Evolutionary conservation across 2,797 vertebrate genomes (phyloP), one percentile per base, ranked within the genome.

Genomic region (Aplochiton taeniatus): DNA sequence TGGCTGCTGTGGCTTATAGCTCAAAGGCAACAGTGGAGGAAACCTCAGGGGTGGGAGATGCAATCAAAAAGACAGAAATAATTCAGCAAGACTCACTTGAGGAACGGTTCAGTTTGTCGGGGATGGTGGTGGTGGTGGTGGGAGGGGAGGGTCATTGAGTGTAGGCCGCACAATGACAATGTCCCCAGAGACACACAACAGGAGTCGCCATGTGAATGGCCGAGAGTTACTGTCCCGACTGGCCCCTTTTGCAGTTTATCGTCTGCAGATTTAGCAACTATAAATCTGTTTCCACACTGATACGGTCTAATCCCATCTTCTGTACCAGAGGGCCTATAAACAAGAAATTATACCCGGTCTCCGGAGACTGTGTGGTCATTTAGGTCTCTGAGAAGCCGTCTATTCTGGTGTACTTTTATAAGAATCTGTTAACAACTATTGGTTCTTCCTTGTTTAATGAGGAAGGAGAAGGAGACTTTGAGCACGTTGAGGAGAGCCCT

Each of bases 101-200:
- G 88, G 89, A 89, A 87, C 88, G 83, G 88, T 85, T 85, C 85
- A 88, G 87, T 89, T 88, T 89, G 85, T 89, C 86, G 87, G 85
- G 84, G 87, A n/a, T n/a, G n/a, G n/a, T n/a, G n/a, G n/a, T n/a
- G n/a, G n/a, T n/a, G n/a, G n/a, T n/a, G n/a, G n/a, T n/a, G n/a
- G 88, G 86, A 85, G 31, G 31, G 31, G 31, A 88, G 86, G 85
- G 86, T 87, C 85, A 86, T 80, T 69, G 84, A 87, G 63, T 83
- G 85, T 88, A 85, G 80, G 76, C 70, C 19, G 81, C 78, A 85
- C 83, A 85, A 88, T 86, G 83, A 89, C 81, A 68, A n/a, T 65
- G 31, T 87, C 87, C 78, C 84, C 0, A 4, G 81, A 79, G 86
- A 83, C 79, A 65, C 48, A 12, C 69, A 74, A 68, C 67, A 1